Base-by-base conservation (phyloP, 2,888 invertebrate genomes). In the Caenorhabditis sp. region DNA sequence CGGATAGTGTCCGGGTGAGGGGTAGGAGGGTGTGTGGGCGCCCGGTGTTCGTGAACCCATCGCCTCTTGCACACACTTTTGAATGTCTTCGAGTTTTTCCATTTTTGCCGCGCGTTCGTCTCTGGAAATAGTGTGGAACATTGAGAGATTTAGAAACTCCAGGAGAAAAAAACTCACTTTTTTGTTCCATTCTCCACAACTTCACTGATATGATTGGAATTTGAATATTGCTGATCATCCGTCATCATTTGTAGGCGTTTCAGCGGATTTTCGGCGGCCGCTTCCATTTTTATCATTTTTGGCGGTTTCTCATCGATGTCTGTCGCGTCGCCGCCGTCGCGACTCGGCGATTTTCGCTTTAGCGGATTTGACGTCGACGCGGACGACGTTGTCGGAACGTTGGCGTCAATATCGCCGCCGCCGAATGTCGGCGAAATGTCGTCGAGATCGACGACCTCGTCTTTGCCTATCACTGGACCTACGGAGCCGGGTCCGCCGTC, bases 21-120 rank as follows among this genome's bases (percentile, higher is more conserved):
- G 54, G 62, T 43, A 71, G 17, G 53, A 31, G 31, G 31, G 31
- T 6, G 31, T 31, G 31, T 31, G 19, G 57, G 27, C 12, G 26
- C 27, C 19, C 24, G 49, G 37, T 10, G 65, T 53, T 5, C 61
- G 58, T 6, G 66, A 53, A 26, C 58, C 59, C 23, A 51, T 51
- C 72, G 65, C 65, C 53, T 55, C 17, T 31, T 65, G 61, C 53
- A 63, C 59, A 59, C 27, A 62, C 23, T 66, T 65, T 26, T 59
- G 50, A 59, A 68, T 73, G 14, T 50, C 68, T 21, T 73, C 73
- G 4, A 73, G 57, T 50, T 69, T 73, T 36, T 73, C 73, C 54
- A 73, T 27, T 62, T 73, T 73, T 6, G 53, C 17, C 2, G 62
- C 54, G 3, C 65, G 51, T 6, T 69, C 68, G 55, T 73, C 68